Evolutionary conservation across 2,797 vertebrate genomes (phyloP).

Genomic region (Gymnothorax javanicus): DNA sequence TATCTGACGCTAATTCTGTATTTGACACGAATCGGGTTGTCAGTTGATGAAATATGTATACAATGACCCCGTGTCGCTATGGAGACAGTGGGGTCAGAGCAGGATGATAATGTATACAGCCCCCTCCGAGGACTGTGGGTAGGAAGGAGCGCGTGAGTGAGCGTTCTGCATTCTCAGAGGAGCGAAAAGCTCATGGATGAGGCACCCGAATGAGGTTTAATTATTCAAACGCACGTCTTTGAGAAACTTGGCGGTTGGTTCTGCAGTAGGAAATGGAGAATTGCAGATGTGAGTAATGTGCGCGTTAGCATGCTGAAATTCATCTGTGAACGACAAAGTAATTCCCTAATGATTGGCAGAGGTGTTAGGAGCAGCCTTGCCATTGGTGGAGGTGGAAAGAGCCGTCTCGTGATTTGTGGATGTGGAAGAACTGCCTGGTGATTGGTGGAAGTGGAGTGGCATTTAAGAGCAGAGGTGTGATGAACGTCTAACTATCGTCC

Average conservation of each 20-base stretch:
- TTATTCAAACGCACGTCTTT: constrained; percentile 36
- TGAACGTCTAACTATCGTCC: not conserved
- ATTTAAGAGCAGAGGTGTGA: constrained; percentile 1
- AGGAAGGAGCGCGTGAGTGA: not conserved
- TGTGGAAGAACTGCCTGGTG: not conserved
- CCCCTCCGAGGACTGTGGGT: not conserved
- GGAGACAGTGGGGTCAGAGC: not conserved
- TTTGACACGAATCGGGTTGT: not conserved
- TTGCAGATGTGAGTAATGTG: constrained; percentile 34
- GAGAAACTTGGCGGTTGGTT: constrained; percentile 38
- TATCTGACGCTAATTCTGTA: constrained; percentile 5
- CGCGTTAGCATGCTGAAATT: constrained; percentile 46
- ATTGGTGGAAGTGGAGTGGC: constrained; percentile 15
- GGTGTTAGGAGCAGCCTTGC: constrained; percentile 49
- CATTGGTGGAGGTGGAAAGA: constrained; percentile 47
- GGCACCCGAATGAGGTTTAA: constrained; percentile 37
- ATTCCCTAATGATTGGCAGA: constrained; percentile 34
- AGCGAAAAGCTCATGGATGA: constrained; percentile 26
- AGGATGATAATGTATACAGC: not conserved
- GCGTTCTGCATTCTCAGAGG: constrained; percentile 19
- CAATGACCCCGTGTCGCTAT: not conserved
- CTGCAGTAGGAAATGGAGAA: constrained; percentile 23
- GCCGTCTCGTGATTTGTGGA: constrained; percentile 40
- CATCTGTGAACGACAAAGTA: constrained; percentile 31
- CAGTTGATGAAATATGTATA: constrained; percentile 14